Evolutionary conservation across 2,797 vertebrate species (phyloP).

Genomic region (Heteromormyrus szaboi): DNA sequence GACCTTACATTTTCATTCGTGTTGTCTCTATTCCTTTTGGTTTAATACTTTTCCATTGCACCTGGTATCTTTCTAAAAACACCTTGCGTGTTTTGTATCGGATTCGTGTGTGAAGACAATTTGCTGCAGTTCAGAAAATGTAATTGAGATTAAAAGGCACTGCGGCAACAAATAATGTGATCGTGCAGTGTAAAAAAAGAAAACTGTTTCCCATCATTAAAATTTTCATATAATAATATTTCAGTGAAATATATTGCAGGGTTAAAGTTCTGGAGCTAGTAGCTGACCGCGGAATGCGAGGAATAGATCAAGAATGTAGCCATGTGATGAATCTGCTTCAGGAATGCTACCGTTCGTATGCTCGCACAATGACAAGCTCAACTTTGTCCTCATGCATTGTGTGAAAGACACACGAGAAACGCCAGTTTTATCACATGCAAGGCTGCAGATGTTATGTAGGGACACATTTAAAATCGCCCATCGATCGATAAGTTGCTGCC

Average conservation of each 20-base stretch:
- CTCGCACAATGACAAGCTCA: constrained; percentile 1
- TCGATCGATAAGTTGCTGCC: background rate
- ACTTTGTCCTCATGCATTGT: background rate
- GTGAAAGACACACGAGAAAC: background rate
- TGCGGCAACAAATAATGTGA: background rate
- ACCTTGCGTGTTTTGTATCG: background rate
- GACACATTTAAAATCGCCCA: background rate
- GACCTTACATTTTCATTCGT: background rate
- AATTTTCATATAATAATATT: background rate
- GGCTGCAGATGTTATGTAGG: background rate
- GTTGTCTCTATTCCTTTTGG: background rate
- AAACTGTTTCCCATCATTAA: background rate
- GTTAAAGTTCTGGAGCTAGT: background rate
- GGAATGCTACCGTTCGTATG: background rate
- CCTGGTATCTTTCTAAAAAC: background rate
- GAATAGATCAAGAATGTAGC: background rate
- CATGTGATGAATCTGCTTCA: background rate
- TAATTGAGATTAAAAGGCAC: background rate
- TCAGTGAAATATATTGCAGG: background rate
- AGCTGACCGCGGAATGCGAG: background rate
- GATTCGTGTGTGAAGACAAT: background rate
- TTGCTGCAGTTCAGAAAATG: background rate
- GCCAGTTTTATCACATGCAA: background rate
- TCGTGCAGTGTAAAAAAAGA: background rate
- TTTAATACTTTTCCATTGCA: background rate